phyloP scores from a whole-genome alignment of 2,113 vertebrate species.

The Pomatostomus ruficeps region DNA sequence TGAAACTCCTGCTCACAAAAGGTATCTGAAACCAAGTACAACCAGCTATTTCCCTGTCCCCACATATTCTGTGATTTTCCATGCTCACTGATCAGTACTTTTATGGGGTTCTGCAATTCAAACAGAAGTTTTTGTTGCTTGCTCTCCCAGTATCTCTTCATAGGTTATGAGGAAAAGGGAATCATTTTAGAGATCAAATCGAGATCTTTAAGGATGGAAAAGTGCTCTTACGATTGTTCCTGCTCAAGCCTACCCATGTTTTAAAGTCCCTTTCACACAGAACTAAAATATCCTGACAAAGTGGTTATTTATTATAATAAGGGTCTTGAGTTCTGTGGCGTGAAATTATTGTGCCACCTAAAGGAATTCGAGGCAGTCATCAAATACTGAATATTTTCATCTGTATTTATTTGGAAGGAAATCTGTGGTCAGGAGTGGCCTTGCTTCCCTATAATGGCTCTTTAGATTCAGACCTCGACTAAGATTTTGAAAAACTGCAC shows the following conservation, averaged over 20 bases:
- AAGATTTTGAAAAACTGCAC: neutral
- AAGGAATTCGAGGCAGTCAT: neutral
- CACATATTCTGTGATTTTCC: neutral
- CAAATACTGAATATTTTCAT: constrained; percentile 9
- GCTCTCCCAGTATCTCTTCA: neutral
- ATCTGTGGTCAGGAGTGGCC: neutral
- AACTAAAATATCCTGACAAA: constrained; percentile 3
- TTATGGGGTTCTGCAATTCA: neutral
- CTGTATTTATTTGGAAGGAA: constrained; percentile 34
- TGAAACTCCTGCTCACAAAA: neutral
- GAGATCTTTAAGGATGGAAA: neutral
- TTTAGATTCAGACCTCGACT: neutral
- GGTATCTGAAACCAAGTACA: neutral
- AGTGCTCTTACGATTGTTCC: neutral
- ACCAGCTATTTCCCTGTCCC: neutral
- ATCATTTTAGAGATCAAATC: neutral
- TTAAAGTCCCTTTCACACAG: neutral
- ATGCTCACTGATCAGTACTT: neutral
- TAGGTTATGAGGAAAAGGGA: neutral
- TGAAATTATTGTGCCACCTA: constrained; percentile 12
- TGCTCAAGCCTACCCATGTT: neutral
- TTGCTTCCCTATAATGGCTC: constrained; percentile 2
- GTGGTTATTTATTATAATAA: neutral
- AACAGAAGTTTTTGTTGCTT: neutral
- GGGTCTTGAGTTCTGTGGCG: neutral